phyloP scores from a whole-genome alignment of 2,113 vertebrate genomes.

The Narcine bancroftii region DNA sequence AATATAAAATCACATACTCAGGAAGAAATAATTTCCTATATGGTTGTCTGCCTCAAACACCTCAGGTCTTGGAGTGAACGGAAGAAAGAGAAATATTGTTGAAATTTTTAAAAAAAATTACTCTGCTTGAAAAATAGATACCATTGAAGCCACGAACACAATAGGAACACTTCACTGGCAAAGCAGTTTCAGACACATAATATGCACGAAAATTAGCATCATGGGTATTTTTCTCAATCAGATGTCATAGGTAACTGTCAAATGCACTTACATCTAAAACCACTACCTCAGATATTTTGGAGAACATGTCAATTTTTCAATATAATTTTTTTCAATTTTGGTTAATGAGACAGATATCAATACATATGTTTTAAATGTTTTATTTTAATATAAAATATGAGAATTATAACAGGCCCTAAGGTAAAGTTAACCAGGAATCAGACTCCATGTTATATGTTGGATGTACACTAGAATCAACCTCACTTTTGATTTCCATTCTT shows the following conservation, averaged over 20 bases:
- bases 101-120: no score
- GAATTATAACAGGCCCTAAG: not conserved
- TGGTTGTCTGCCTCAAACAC: not conserved
- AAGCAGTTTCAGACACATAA: not conserved
- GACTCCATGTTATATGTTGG: not conserved
- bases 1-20: not conserved
- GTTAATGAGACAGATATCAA: no score
- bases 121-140: no score
- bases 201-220: not conserved
- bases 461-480: not conserved
- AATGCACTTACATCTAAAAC: not conserved
- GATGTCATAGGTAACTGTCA: not conserved
- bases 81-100: not conserved
- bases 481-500: no score
- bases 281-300: not conserved
- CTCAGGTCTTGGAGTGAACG: not conserved
- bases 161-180: not conserved
- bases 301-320: not conserved
- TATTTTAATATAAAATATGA: not conserved
- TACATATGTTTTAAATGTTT: not conserved
- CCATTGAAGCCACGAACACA: not conserved
- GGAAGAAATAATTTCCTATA: not conserved
- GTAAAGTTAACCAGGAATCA: not conserved
- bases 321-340: not conserved
- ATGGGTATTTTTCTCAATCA: not conserved